Conservation (phyloP, 2,113 vertebrate species). For the Periophthalmus modestus region DNA sequence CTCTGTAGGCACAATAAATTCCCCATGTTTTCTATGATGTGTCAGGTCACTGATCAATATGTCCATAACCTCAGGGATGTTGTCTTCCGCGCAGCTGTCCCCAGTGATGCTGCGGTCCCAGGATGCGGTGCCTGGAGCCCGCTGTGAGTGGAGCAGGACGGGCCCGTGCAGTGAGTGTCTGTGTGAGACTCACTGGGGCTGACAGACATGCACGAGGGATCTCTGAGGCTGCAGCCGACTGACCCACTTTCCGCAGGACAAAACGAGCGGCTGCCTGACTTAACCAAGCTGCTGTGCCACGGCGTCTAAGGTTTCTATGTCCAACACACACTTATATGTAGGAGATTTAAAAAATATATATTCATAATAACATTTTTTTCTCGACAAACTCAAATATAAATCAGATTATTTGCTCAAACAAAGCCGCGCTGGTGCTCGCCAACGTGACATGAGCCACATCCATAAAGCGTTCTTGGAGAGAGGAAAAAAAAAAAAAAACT, state of each 20-base stretch:
- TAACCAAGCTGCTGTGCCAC: constrained; percentile 27
- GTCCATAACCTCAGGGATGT: background rate
- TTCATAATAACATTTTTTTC: background rate
- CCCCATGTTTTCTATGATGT: background rate
- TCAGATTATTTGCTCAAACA: constrained; percentile 7
- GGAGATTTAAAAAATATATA: no score
- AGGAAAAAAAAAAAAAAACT: background rate
- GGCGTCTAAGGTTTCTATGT: background rate
- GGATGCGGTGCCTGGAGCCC: background rate
- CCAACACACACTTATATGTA: background rate
- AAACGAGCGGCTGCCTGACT: constrained; percentile 43
- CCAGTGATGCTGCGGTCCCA: background rate
- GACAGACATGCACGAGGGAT: constrained; percentile 29
- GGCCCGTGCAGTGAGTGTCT: constrained; percentile 7
- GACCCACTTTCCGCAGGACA: constrained; percentile 74
- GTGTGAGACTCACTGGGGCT: constrained; percentile 34
- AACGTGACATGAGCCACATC: background rate
- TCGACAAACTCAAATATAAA: background rate
- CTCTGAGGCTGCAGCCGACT: constrained; percentile 55
- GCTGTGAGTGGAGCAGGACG: background rate
- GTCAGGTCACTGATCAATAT: background rate
- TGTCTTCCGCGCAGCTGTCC: background rate
- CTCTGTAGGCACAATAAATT: background rate
- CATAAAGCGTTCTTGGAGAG: background rate
- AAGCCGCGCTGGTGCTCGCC: constrained; percentile 19